Conservation (phyloP, 2,888 invertebrate genomes). For the Melanostoma mellinum region DNA sequence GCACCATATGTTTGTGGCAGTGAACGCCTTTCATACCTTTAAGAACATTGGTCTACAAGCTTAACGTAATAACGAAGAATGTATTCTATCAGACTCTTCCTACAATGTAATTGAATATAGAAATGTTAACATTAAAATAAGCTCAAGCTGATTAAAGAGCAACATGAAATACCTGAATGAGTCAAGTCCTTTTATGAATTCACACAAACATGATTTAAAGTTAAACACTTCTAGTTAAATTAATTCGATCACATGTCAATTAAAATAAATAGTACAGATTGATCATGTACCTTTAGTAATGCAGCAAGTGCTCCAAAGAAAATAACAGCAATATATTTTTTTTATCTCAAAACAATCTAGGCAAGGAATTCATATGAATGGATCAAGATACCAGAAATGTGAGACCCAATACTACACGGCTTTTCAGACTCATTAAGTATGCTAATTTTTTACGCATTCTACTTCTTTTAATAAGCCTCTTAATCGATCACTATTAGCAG, state of each 20-base stretch:
- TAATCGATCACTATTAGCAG: constrained; percentile 24
- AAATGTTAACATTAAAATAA: too few relatives aligned
- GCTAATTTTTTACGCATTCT: constrained; percentile 37
- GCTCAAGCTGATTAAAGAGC: too few relatives aligned
- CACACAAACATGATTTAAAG: too few relatives aligned
- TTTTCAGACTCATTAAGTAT: constrained; percentile 8
- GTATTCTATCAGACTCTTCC: too few relatives aligned
- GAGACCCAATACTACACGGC: not conserved
- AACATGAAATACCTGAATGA: too few relatives aligned
- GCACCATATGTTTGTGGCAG: constrained; percentile 3
- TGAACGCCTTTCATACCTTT: not conserved
- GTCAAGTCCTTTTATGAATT: too few relatives aligned
- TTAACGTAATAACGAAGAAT: not conserved
- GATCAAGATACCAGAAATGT: not conserved
- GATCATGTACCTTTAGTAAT: too few relatives aligned
- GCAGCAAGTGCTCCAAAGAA: too few relatives aligned
- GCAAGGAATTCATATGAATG: constrained; percentile 5
- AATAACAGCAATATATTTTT: not conserved
- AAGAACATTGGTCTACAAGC: not conserved
- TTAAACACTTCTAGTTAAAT: too few relatives aligned
- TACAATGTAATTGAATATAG: too few relatives aligned
- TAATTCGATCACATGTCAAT: too few relatives aligned
- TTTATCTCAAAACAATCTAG: not conserved
- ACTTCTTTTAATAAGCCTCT: not conserved
- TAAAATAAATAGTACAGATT: too few relatives aligned